Evolutionary conservation across 30 jellyfish, hydroid and myxozoan species (phyloP).

Genomic region (Turritopsis dohrnii): DNA sequence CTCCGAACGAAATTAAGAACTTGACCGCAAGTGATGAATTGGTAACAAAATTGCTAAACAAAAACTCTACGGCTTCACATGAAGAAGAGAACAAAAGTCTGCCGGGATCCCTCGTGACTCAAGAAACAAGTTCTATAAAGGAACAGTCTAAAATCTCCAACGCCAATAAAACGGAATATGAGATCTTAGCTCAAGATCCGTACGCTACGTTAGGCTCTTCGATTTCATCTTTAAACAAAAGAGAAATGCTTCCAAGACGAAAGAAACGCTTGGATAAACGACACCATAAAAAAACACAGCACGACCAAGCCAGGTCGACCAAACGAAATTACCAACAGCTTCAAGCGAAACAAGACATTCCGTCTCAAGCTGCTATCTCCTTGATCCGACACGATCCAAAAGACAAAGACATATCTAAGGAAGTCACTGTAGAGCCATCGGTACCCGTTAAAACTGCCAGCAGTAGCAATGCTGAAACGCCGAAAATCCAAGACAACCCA

Average conservation of each 20-base stretch:
- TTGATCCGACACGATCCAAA: constrained; percentile 8
- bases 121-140: background rate
- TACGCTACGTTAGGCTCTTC: constrained; percentile 41
- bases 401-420: constrained; percentile 12
- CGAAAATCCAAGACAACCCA: background rate
- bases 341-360: constrained; percentile 20
- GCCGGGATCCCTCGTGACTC: background rate
- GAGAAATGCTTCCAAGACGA: constrained; percentile 16
- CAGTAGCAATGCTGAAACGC: background rate
- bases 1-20: background rate
- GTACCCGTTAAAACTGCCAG: background rate
- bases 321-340: background rate
- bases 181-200: constrained; percentile 28
- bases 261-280: constrained; percentile 1
- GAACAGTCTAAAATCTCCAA: background rate
- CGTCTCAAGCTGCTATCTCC: constrained; percentile 15
- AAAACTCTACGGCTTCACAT: background rate
- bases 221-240: constrained; percentile 16
- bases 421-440: constrained; percentile 25
- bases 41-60: background rate
- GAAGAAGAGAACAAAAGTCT: background rate
- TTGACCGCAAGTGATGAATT: background rate
- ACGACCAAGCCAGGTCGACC: background rate
- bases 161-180: constrained; percentile 8
- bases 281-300: background rate